Evolutionary conservation across 2,888 invertebrate genomes (phyloP).

Genomic region (Hydraecia micacea): DNA sequence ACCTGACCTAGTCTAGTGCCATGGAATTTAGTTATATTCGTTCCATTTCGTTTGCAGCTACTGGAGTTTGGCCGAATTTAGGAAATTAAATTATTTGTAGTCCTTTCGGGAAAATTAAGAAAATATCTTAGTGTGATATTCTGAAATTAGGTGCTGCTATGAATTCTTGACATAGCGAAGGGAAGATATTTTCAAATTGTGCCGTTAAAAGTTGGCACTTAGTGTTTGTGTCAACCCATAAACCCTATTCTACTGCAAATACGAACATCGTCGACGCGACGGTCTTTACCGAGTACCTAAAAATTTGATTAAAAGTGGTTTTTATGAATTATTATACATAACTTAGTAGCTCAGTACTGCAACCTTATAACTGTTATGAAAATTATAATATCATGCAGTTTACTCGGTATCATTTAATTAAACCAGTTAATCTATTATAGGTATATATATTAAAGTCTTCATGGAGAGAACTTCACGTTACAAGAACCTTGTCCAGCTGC

Average conservation of each 20-base stretch:
- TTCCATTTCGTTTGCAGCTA: conserved; percentile 17
- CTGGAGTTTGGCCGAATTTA: conserved; percentile 27
- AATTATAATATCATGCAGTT: conserved; percentile 38
- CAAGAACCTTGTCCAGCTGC: conserved; percentile 45
- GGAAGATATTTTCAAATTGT: conserved; percentile 29
- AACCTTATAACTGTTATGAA: conserved; percentile 33
- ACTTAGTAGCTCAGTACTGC: conserved; percentile 2
- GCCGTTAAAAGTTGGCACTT: conserved; percentile 30
- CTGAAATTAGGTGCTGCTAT: conserved; percentile 14
- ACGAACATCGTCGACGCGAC: conserved; percentile 20
- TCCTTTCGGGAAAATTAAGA: conserved; percentile 19
- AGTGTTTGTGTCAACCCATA: conserved; percentile 50
- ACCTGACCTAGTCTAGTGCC: conserved; percentile 23
- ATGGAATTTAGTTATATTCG: conserved; percentile 21
- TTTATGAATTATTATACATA: conserved; percentile 28
- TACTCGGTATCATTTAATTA: conserved; percentile 41
- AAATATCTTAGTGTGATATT: conserved; percentile 3
- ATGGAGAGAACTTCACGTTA: conserved; percentile 32
- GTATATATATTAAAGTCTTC: conserved; percentile 30
- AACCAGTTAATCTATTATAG: conserved; percentile 40
- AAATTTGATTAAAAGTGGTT: conserved; percentile 46
- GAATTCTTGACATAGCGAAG: conserved; percentile 6
- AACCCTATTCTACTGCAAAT: conserved; percentile 61
- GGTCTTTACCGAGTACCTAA: conserved; percentile 43
- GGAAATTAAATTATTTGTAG: conserved; percentile 20